Evolutionary conservation across 2,888 invertebrate genomes (phyloP).

Genomic region (Scaptomyza caliginosa): DNA sequence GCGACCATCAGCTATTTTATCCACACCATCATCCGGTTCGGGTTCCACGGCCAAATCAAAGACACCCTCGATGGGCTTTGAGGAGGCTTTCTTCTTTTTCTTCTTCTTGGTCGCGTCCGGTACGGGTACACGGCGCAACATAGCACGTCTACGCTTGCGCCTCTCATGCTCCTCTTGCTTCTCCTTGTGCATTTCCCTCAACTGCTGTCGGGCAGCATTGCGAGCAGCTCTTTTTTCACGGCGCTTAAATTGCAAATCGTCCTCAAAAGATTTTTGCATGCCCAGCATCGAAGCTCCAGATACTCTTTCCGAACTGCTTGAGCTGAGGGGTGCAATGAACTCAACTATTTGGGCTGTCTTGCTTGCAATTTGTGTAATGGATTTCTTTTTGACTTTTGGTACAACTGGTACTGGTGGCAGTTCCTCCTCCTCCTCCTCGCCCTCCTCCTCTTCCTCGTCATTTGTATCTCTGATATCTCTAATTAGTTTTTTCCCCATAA

Average conservation of each 20-base stretch:
- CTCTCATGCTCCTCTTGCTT: slow-evolving; percentile 23
- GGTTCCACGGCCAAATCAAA: slow-evolving; percentile 60
- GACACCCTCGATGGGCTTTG: slow-evolving; percentile 25
- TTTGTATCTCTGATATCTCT: slow-evolving; percentile 21
- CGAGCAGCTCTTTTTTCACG: slow-evolving; percentile 33
- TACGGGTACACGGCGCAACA: not conserved
- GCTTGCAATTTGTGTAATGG: not conserved
- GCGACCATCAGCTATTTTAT: slow-evolving; percentile 52
- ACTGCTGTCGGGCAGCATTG: slow-evolving; percentile 46
- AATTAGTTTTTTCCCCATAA: not conserved
- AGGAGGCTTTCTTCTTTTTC: slow-evolving; percentile 3
- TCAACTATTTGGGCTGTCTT: not conserved
- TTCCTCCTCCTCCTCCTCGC: slow-evolving; percentile 22
- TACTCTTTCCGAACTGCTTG: not conserved
- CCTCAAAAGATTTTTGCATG: not conserved
- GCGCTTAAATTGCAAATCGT: not conserved
- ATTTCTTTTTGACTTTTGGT: not conserved
- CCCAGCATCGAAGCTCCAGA: fast-evolving
- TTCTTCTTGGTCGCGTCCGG: slow-evolving; percentile 14
- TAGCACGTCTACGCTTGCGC: slow-evolving; percentile 24
- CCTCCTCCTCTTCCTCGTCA: slow-evolving; percentile 32
- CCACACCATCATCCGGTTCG: slow-evolving; percentile 58
- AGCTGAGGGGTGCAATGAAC: not conserved
- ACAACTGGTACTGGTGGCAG: not conserved
- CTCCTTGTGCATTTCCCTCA: slow-evolving; percentile 40